Evolutionary conservation across 2,888 invertebrate species (phyloP).

Genomic region (Aelia acuminata): DNA sequence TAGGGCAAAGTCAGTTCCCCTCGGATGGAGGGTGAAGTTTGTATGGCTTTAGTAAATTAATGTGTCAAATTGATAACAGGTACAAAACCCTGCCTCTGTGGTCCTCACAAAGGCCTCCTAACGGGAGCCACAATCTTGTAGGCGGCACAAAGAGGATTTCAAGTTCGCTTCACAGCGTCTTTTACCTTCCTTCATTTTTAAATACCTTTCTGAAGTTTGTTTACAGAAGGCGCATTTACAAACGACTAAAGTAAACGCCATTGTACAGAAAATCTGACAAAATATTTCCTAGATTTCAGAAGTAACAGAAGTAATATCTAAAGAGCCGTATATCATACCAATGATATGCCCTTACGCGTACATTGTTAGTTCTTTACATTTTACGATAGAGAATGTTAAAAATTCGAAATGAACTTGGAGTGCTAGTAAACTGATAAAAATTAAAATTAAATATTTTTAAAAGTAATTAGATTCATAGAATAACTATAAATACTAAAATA

Average conservation of each 20-base stretch:
- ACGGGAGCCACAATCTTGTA: conserved; percentile 25
- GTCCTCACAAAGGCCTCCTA: not conserved
- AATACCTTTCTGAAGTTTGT: not conserved
- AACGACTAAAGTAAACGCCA: not conserved
- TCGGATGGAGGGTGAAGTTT: not conserved
- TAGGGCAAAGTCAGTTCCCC: not conserved
- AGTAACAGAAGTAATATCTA: too few relatives aligned
- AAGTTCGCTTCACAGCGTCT: not conserved
- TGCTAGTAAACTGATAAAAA: too few relatives aligned
- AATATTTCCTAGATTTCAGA: too few relatives aligned
- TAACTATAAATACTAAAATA: too few relatives aligned
- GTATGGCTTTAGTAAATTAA: conserved; percentile 51
- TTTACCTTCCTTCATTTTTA: not conserved
- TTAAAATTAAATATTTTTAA: too few relatives aligned
- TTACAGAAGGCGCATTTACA: not conserved
- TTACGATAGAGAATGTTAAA: too few relatives aligned
- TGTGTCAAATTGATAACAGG: conserved; percentile 55
- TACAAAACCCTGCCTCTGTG: not conserved
- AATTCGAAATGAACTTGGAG: too few relatives aligned
- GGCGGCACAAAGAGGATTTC: conserved; percentile 29
- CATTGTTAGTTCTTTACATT: too few relatives aligned
- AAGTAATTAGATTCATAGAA: too few relatives aligned
- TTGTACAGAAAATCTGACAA: not conserved
- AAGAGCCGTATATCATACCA: too few relatives aligned
- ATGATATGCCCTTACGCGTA: too few relatives aligned